A percentile compares a stretch with the other conserved stretches of the same genome.
Conservation (phyloP, 53 echinoderm and acorn worm species). For the Echinarachnius parma region DNA sequence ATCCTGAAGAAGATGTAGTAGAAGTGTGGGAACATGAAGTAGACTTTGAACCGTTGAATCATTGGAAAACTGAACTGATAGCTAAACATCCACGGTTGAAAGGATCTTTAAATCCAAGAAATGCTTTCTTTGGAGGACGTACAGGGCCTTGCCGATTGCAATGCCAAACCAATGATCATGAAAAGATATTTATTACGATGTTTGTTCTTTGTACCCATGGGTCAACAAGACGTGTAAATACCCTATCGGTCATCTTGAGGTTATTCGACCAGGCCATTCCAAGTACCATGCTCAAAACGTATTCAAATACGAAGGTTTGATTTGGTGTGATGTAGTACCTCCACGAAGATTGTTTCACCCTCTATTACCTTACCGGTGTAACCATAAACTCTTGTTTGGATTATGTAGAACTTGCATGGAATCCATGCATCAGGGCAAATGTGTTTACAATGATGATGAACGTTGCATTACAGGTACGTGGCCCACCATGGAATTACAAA, state of each 20-base stretch:
- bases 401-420: background rate
- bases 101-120: background rate
- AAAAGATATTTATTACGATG: conserved; percentile 1
- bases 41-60: background rate
- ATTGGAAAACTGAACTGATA: background rate
- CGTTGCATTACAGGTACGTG: background rate
- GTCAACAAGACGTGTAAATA: background rate
- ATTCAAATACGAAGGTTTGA: background rate
- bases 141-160: background rate
- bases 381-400: background rate
- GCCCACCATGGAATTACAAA: conserved; percentile 2
- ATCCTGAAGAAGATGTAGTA: background rate
- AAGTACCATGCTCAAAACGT: background rate
- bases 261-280: background rate
- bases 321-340: background rate
- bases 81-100: background rate
- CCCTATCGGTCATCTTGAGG: background rate
- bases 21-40: background rate
- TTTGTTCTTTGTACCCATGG: background rate
- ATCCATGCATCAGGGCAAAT: background rate
- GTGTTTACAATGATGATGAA: background rate
- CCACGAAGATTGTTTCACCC: background rate
- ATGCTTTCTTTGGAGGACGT: background rate
- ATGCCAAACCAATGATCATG: background rate
- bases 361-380: background rate